Percentiles rank a stretch among this genome's conserved stretches.
Evolutionary conservation across 1,140 invertebrate species (phyloP).

Genomic region (Chelonus insularis): DNA sequence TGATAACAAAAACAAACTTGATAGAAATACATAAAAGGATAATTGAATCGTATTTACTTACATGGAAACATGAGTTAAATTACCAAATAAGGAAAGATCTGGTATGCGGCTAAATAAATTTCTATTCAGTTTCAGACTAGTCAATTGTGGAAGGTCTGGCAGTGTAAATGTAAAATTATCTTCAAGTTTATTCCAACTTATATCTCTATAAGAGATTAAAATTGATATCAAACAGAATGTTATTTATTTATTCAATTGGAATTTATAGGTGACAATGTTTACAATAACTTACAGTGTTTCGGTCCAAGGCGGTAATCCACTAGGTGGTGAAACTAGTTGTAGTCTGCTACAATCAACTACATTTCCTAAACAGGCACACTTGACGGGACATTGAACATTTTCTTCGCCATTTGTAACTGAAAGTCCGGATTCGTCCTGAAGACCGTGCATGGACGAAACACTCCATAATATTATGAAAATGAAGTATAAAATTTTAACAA

Average conservation of each 20-base stretch:
- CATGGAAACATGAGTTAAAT: constrained; percentile 50
- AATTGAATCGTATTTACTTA: constrained; percentile 39
- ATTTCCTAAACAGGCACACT: constrained; percentile 54
- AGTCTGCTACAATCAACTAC: constrained; percentile 46
- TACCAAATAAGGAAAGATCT: constrained; percentile 41
- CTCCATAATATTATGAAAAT: constrained; percentile 7
- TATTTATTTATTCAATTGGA: not conserved
- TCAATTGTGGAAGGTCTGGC: constrained; percentile 54
- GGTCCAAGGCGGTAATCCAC: constrained; percentile 54
- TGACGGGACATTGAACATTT: constrained; percentile 48
- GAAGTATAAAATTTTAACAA: constrained; percentile 1
- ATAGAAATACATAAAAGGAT: too few relatives aligned
- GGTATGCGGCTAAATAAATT: constrained; percentile 52
- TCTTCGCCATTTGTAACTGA: constrained; percentile 7
- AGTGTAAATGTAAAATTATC: constrained; percentile 52
- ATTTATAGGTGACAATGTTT: too few relatives aligned
- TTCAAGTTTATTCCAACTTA: constrained; percentile 51
- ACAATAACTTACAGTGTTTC: constrained; percentile 47
- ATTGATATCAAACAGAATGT: not conserved
- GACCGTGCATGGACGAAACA: not conserved
- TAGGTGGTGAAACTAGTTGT: constrained; percentile 51
- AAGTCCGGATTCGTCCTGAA: constrained; percentile 2
- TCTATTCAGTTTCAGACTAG: constrained; percentile 52
- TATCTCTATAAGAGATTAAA: constrained; percentile 42
- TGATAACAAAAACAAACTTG: too few relatives aligned